phyloP scores from a whole-genome alignment of 2,888 invertebrate species.

The Eurytoma adleriae region DNA sequence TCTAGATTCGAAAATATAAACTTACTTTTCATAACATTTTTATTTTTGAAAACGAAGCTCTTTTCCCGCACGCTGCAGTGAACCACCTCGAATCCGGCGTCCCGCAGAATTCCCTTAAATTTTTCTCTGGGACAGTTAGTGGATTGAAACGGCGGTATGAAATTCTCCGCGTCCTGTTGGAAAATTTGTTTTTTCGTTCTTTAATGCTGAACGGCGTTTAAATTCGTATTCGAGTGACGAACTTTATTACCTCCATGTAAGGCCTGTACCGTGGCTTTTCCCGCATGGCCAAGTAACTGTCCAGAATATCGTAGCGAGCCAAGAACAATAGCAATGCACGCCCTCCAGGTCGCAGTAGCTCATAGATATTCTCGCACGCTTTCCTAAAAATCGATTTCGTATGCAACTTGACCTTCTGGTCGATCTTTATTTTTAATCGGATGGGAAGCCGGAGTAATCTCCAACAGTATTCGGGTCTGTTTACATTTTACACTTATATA shows the following conservation, averaged over 20 bases:
- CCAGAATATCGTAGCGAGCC: slow-evolving; percentile 83
- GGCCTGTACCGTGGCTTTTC: slow-evolving; percentile 79
- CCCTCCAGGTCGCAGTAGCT: slow-evolving; percentile 82
- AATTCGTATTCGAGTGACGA: not conserved
- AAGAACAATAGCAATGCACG: slow-evolving; percentile 84
- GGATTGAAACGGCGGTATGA: slow-evolving; percentile 83
- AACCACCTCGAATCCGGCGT: slow-evolving; percentile 80
- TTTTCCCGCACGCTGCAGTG: slow-evolving; percentile 80
- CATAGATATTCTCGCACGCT: slow-evolving; percentile 82
- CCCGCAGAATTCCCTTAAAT: slow-evolving; percentile 78
- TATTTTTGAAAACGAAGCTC: slow-evolving; percentile 79
- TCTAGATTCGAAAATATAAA: not conserved
- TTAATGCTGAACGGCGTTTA: not conserved
- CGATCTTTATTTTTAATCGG: not conserved
- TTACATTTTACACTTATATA: not conserved
- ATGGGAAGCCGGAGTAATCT: not conserved
- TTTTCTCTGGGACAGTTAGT: slow-evolving; percentile 79
- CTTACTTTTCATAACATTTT: slow-evolving; percentile 77
- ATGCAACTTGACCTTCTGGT: not conserved
- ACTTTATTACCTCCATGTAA: slow-evolving; percentile 79
- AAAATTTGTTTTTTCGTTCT: slow-evolving; percentile 3
- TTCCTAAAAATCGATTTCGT: slow-evolving; percentile 75
- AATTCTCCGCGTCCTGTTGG: slow-evolving; percentile 80
- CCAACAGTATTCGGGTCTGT: not conserved
- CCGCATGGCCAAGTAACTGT: slow-evolving; percentile 82